phyloP scores from a whole-genome alignment of 2,797 vertebrate genomes.

The Rhinoraja longicauda region DNA sequence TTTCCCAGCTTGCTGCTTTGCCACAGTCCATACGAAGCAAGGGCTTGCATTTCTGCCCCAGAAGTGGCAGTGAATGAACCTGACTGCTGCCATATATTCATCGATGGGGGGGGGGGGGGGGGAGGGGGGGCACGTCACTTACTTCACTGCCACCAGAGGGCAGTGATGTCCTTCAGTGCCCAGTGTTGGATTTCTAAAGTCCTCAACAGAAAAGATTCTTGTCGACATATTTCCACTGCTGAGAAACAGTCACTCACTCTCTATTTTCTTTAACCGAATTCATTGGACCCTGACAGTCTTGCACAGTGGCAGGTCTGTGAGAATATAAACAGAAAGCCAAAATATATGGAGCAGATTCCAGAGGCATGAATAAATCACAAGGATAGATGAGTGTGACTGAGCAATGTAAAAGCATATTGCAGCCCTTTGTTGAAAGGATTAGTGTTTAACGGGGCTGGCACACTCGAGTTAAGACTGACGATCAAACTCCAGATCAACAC shows the following conservation, averaged over 20 bases:
- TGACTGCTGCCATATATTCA: background rate
- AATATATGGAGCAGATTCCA: background rate
- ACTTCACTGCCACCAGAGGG: background rate
- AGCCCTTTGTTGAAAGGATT: too few relatives aligned
- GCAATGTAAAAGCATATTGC: background rate
- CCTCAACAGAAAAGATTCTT: background rate
- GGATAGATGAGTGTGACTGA: background rate
- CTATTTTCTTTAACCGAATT: background rate
- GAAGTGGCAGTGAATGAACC: background rate
- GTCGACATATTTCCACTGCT: background rate
- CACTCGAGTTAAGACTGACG: too few relatives aligned
- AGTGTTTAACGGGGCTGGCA: background rate
- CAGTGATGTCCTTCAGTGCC: background rate
- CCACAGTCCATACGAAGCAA: background rate
- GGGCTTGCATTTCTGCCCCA: too few relatives aligned
- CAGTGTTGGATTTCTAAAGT: background rate
- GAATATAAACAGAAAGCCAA: background rate
- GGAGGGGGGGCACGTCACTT: background rate
- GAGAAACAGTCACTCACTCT: background rate
- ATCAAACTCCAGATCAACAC: too few relatives aligned
- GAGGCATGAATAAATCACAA: background rate
- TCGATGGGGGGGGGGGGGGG: too few relatives aligned
- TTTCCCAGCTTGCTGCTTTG: too few relatives aligned
- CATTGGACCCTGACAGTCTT: background rate
- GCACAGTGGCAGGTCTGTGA: background rate